Evolutionary conservation across 2,888 invertebrate genomes (phyloP).

Genomic region (Sepiola atlantica): DNA sequence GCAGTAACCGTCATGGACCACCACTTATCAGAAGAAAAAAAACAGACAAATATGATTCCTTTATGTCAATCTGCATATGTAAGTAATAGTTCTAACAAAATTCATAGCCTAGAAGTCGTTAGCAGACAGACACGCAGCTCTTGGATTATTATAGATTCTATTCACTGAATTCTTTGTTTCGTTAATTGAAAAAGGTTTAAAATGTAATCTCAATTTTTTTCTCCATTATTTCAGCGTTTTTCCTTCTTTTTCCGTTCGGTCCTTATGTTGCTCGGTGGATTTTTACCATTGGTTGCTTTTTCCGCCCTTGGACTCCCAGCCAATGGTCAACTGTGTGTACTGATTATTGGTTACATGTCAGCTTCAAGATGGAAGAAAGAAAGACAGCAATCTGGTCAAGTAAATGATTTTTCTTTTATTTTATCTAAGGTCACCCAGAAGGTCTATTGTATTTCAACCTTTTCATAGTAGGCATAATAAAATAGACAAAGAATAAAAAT

Average conservation of each 20-base stretch:
- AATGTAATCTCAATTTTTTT: not conserved
- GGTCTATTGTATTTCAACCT: too few relatives aligned
- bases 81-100: too few relatives aligned
- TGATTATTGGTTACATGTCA: not conserved
- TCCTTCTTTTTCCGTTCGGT: not conserved
- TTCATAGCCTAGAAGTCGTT: too few relatives aligned
- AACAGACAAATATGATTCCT: too few relatives aligned
- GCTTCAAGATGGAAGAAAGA: slow-evolving; percentile 18
- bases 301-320: not conserved
- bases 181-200: not conserved
- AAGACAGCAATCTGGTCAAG: not conserved
- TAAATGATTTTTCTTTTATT: not conserved
- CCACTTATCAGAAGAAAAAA: too few relatives aligned
- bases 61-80: too few relatives aligned
- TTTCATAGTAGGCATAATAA: too few relatives aligned
- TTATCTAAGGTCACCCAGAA: too few relatives aligned
- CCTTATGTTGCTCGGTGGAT: not conserved
- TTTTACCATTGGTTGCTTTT: not conserved
- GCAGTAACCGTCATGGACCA: too few relatives aligned
- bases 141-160: too few relatives aligned
- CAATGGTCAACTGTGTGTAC: not conserved
- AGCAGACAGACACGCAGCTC: too few relatives aligned
- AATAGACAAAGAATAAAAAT: too few relatives aligned
- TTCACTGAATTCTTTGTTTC: not conserved
- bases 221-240: not conserved